Evolutionary conservation across 2,888 invertebrate species (phyloP), one percentile per base, ranked within the genome.

Genomic region (Acleris emargana): DNA sequence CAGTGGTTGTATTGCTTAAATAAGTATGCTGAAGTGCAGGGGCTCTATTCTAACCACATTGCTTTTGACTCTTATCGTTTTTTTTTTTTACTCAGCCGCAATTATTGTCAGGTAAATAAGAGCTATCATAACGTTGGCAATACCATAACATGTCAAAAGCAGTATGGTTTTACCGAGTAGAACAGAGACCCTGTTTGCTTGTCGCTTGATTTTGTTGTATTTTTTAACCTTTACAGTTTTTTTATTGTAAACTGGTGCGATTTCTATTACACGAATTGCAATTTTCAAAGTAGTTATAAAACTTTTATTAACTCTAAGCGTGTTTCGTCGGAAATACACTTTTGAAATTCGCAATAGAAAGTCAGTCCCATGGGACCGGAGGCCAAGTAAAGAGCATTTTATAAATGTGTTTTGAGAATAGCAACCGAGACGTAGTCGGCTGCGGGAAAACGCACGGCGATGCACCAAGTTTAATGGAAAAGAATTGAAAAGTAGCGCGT

Each of bases 401-500:
- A 91, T 88, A 90, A 91, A 92, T 90, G 89, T 91, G 86, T 91
- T 90, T 87, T 86, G 83, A 87, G 86, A 86, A 87, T 83, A 84
- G 83, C 76, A 79, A 81, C 77, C 81, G 79, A 84, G 83, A 83
- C 82, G 79, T 78, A 79, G 78, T 71, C 78, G 81, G 78, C 47
- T 61, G 73, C 79, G 80, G 79, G 79, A 81, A 84, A 89, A 90
- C 89, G 89, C 90, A 89, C 84, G 76, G 77, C 88, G 86, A 88
- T 90, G 90, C 88, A 89, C 88, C 89, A 89, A 92, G 86, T 92
- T 91, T 91, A 92, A 91, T 92, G 91, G 91, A 91, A 91, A 91
- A 91, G 92, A 91, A 91, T 91, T 91, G 91, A 92, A 91, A 91
- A 92, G 90, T 90, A 90, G 89, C 91, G 86, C 86, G 88, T 92